phyloP scores from a whole-genome alignment of 53 echinoderm and acorn worm genomes.

The Apostichopus leukothele region DNA sequence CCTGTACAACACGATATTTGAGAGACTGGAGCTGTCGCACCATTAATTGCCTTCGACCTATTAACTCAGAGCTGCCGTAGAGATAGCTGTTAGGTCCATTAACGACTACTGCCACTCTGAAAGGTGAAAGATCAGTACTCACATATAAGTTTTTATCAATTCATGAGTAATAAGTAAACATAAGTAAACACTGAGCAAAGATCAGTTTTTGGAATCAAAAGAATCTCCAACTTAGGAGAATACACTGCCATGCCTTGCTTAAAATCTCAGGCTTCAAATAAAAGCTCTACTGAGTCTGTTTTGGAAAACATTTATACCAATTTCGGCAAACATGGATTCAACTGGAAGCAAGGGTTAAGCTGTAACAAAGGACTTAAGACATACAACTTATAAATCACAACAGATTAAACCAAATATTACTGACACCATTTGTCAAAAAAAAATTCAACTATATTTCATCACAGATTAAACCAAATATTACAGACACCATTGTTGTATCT shows the following conservation, averaged over 20 bases:
- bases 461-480: too few relatives aligned
- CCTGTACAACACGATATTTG: conserved; percentile 18
- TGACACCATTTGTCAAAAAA: too few relatives aligned
- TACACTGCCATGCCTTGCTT: background rate
- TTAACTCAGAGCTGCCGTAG: conserved; percentile 12
- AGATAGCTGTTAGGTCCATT: conserved; percentile 29
- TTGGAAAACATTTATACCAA: too few relatives aligned
- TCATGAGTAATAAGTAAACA: background rate
- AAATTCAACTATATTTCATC: too few relatives aligned
- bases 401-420: too few relatives aligned
- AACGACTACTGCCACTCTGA: conserved; percentile 30
- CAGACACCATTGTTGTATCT: too few relatives aligned
- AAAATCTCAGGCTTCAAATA: too few relatives aligned
- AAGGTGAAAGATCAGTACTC: background rate
- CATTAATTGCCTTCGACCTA: conserved; percentile 16
- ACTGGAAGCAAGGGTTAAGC: too few relatives aligned
- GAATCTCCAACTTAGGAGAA: background rate
- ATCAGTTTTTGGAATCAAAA: background rate
- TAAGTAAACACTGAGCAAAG: background rate
- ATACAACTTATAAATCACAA: too few relatives aligned
- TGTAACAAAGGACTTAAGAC: too few relatives aligned
- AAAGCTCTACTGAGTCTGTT: too few relatives aligned
- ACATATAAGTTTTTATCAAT: background rate
- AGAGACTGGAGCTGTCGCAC: conserved; percentile 25
- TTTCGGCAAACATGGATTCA: too few relatives aligned